These are phyloP conservation scores for Romanogobio albipinnatus DNA, from an alignment of 2,113 vertebrate species.

Conservation along the genomic window DNA sequence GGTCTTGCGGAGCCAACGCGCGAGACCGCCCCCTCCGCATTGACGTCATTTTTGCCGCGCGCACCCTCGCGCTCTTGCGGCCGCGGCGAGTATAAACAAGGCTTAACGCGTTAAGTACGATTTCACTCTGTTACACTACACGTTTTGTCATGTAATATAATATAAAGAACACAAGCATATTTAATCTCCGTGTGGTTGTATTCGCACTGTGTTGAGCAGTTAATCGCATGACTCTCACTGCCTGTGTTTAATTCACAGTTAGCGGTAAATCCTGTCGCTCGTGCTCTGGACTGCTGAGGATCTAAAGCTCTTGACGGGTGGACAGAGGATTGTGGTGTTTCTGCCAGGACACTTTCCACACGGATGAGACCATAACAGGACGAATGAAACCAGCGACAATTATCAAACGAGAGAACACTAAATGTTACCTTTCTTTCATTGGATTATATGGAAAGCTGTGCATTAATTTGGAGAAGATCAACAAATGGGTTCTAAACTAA, in stretches of 20 bases:
- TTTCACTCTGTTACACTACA: background rate
- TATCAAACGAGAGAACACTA: background rate
- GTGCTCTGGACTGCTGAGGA: background rate
- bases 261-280: background rate
- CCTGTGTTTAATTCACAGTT: conserved; percentile 10
- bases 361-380: background rate
- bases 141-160: background rate
- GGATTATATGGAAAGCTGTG: background rate
- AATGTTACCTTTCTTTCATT: background rate
- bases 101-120: background rate
- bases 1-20: too few relatives aligned
- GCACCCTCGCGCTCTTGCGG: too few relatives aligned
- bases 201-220: background rate
- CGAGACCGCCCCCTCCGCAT: too few relatives aligned
- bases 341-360: background rate
- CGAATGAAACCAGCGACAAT: background rate
- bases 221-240: background rate
- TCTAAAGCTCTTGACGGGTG: background rate
- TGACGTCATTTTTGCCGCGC: too few relatives aligned
- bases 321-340: background rate
- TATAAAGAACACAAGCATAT: background rate
- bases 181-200: background rate
- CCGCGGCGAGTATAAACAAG: too few relatives aligned
- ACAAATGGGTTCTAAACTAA: background rate
- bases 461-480: too few relatives aligned